Evolutionary conservation across 2,113 vertebrate genomes (phyloP), one percentile per base, ranked within the genome.

Genomic region (Vanacampus margaritifer): DNA sequence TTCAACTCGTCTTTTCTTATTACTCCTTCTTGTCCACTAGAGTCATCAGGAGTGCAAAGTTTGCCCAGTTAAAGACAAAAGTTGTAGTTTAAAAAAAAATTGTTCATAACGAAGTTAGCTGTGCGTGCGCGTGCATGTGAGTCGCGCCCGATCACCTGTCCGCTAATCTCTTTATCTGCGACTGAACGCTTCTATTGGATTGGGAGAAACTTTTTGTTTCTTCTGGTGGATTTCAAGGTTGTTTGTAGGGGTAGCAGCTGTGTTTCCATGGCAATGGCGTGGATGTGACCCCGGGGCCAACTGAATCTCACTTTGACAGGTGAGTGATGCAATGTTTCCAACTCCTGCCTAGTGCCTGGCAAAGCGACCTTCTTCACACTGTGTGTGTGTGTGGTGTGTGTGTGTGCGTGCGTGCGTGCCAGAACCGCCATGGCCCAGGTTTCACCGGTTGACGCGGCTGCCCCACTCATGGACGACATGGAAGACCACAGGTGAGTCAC

Each of bases 141-240:
- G 54, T 10, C 51, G 3, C 13, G 5, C 21, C 1, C 23, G 39
- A 58, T 82, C 76, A 76, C 83, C 76, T 75, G 51, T 69, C 24
- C 58, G 72, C 46, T 85, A 85, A 85, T 85, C 83, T 24, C 64
- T 82, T 87, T 82, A 84, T 85, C 83, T 76, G 67, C 23, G 75
- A 73, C 51, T 64, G 75, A 69, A 75, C 67, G 48, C 77, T 56
- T 21, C 36, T 48, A 48, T 67, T 36, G 62, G 59, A 43, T 66
- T 60, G 75, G 37, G 17, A 60, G 2, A 36, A 41, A 14, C 1
- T 41, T 32, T 46, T 26, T 13, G 2, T 64, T 32, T 65, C 57
- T n/a, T 53, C 37, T 2, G 67, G 32, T 0, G 16, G 23, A 43
- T 23, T 50, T 14, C 14, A 5, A 21, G 53, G 50, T 35, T 16